Evolutionary conservation across 1,140 invertebrate species (phyloP).

Genomic region (Diachasma alloeum): DNA sequence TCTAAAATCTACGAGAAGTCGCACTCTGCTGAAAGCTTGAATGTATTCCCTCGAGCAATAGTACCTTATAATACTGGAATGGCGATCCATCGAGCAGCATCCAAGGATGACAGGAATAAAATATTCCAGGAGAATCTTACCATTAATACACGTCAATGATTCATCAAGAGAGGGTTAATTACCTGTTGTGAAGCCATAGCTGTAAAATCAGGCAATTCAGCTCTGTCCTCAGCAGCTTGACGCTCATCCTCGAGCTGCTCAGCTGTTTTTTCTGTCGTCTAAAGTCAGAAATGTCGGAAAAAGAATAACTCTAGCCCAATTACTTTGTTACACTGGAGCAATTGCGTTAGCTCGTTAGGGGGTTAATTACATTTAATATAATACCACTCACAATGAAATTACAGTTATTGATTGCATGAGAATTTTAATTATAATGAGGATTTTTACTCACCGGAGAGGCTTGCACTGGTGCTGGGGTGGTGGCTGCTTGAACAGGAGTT

Average conservation of each 20-base stretch:
- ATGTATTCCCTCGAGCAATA: constrained; percentile 10
- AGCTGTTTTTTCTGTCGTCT: constrained; percentile 57
- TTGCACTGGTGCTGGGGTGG: constrained; percentile 22
- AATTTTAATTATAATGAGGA: not conserved
- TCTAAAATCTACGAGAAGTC: not conserved
- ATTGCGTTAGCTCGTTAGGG: not conserved
- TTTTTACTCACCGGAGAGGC: constrained; percentile 46
- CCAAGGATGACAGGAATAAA: constrained; percentile 31
- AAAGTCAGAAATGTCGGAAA: constrained; percentile 34
- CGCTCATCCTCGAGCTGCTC: constrained; percentile 63
- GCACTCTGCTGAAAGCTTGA: not conserved
- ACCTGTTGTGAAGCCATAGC: constrained; percentile 67
- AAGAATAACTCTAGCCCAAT: constrained; percentile 20
- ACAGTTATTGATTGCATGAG: not conserved
- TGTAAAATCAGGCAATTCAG: constrained; percentile 62
- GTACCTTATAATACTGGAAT: constrained; percentile 51
- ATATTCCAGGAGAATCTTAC: constrained; percentile 20
- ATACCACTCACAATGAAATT: not conserved
- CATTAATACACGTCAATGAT: not conserved
- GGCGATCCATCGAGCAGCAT: constrained; percentile 31
- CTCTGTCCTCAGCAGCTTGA: constrained; percentile 59
- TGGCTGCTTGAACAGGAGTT: not conserved
- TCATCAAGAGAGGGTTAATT: constrained; percentile 30
- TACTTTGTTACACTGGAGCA: not conserved
- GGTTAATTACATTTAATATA: not conserved